Evolutionary conservation across 2,113 vertebrate genomes (phyloP).

Genomic region (Aythya baeri): DNA sequence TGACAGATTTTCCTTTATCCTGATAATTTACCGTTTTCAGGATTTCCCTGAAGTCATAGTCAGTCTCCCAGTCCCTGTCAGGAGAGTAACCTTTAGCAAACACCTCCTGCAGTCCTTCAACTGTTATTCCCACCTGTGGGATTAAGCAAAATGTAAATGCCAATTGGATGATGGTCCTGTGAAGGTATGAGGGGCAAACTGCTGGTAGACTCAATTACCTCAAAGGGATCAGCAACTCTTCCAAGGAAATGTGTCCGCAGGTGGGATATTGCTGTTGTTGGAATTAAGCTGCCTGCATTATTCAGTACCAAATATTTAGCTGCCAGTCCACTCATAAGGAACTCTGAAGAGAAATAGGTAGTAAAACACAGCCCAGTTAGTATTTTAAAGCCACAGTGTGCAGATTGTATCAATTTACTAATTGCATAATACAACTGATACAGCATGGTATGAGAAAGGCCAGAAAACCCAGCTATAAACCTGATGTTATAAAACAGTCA

Average conservation of each 20-base stretch:
- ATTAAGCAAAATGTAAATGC: not conserved
- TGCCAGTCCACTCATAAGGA: constrained; percentile 48
- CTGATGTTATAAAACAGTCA: not conserved
- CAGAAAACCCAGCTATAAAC: constrained; percentile 48
- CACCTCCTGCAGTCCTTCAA: constrained; percentile 42
- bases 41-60: constrained; percentile 25
- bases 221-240: constrained; percentile 36
- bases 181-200: not conserved
- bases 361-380: not conserved
- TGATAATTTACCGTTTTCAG: constrained; percentile 47
- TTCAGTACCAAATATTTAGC: constrained; percentile 56
- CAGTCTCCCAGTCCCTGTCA: not conserved
- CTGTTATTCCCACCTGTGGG: constrained; percentile 54
- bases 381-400: constrained; percentile 30
- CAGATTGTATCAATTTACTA: constrained; percentile 24
- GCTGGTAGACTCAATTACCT: constrained; percentile 8
- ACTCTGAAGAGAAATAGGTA: constrained; percentile 29
- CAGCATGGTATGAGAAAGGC: not conserved
- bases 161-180: not conserved
- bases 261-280: not conserved
- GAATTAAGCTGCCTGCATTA: constrained; percentile 42
- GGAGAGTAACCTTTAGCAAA: constrained; percentile 36
- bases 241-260: constrained; percentile 57
- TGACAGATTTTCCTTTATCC: not conserved
- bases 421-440: not conserved